A percentile compares a stretch with the other conserved stretches of the same genome.
Conservation (phyloP, 92 coral and sea anemone genomes). For the Paragorgia papillata region DNA sequence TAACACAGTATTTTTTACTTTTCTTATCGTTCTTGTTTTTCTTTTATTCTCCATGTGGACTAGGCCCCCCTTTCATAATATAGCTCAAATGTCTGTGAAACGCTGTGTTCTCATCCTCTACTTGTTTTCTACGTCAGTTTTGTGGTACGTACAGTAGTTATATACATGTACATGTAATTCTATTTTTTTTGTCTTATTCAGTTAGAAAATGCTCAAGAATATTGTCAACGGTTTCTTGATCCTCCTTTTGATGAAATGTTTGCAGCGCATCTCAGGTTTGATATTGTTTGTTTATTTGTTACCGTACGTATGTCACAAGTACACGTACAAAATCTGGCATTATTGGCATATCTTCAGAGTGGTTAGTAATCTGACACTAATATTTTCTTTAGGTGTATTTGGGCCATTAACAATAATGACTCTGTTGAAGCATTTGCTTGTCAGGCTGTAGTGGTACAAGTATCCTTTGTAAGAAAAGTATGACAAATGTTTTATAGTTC, state of each 20-base stretch:
- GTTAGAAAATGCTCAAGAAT: constrained; percentile 79
- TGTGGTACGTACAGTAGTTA: no score
- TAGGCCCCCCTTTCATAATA: background rate
- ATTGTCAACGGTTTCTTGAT: constrained; percentile 88
- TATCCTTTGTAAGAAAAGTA: constrained; percentile 22
- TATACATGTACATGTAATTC: no score
- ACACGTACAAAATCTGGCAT: no score
- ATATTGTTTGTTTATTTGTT: background rate
- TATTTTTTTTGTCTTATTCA: constrained; percentile 13
- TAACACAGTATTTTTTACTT: background rate
- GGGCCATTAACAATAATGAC: constrained; percentile 88
- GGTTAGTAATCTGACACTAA: no score
- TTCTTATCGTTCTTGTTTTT: background rate
- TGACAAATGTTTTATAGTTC: background rate
- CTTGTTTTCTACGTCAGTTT: no score
- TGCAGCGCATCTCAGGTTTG: constrained; percentile 87
- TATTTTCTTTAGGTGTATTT: constrained; percentile 68
- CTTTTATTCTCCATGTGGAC: background rate
- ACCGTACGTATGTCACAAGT: no score
- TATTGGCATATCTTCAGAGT: no score
- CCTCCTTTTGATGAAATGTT: constrained; percentile 89
- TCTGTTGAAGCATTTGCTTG: constrained; percentile 79
- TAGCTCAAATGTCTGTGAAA: no score
- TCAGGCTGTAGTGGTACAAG: constrained; percentile 91
- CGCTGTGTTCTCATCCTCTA: no score